A percentile compares a stretch with the other conserved stretches of the same genome.
These are phyloP conservation scores for Philotrypesis tridentata DNA, from an alignment of 1,140 invertebrate species.

Conservation along the genomic window DNA sequence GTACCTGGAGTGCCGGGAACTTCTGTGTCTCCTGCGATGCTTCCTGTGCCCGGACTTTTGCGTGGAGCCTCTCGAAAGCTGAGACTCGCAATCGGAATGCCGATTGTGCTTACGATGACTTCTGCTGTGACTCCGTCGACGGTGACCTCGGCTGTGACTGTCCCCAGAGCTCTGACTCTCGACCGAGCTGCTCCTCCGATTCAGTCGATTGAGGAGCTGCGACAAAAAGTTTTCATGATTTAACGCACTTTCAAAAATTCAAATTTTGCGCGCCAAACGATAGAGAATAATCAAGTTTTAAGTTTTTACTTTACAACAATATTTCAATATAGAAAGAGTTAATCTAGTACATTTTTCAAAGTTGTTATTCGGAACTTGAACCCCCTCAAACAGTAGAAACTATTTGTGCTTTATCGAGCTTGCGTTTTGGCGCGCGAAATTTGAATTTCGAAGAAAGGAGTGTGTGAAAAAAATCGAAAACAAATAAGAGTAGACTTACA, in stretches of 20 bases:
- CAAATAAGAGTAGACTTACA: constrained; percentile 56
- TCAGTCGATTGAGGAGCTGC: constrained; percentile 73
- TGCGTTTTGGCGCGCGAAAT: too few species aligned
- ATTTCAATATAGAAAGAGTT: too few species aligned
- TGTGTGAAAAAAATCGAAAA: not conserved
- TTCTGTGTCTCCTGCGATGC: constrained; percentile 79
- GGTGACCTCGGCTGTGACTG: constrained; percentile 71
- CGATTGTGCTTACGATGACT: constrained; percentile 86
- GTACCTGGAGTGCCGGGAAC: constrained; percentile 67
- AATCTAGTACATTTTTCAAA: too few species aligned
- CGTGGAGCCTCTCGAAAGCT: constrained; percentile 86
- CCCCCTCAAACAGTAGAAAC: too few species aligned
- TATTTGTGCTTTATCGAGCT: too few species aligned
- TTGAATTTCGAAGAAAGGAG: not conserved
- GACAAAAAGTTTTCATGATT: not conserved
- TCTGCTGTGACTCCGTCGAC: constrained; percentile 73
- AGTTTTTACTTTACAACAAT: too few species aligned
- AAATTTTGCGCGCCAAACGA: too few species aligned
- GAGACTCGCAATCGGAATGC: constrained; percentile 91
- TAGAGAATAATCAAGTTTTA: too few species aligned
- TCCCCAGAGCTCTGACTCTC: constrained; percentile 87
- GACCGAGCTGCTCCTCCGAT: constrained; percentile 78
- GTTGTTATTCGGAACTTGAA: too few species aligned
- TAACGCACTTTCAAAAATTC: too few species aligned
- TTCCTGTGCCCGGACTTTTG: constrained; percentile 81